Evolutionary conservation across 2,113 vertebrate genomes (phyloP), one percentile per base, ranked within the genome.

Genomic region (Laticauda laticaudata): DNA sequence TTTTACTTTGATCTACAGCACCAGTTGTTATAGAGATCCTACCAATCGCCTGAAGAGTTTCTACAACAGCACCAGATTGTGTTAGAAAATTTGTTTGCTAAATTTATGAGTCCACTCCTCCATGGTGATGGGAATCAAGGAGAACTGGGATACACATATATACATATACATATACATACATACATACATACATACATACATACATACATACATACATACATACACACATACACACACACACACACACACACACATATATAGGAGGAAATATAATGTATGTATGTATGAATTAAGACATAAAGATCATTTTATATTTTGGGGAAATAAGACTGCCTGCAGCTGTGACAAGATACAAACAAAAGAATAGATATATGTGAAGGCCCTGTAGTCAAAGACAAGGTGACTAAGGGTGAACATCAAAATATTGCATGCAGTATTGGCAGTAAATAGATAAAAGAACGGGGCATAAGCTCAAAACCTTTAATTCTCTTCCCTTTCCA

Each of bases 331-430:
- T 54, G 51, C 64, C 48, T 53, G 45, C 21, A 51, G 86, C 57
- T 51, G n/a, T 92, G 59, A 64, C 59, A 64, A 92, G 57, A 88
- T n/a, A 92, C 3, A 23, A n/a, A 34, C 51, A 20, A 45, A 81
- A 89, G 24, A 11, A 21, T 88, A 53, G 75, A 92, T 55, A 61
- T 55, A 55, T 14, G 43, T 61, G 91, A 92, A 94, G 95, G 94
- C 26, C 29, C 59, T 95, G 91, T 21, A 54, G 92, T 93, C 96
- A 92, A 88, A 94, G 93, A 95, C 87, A 87, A 91, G 54, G 87
- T 92, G 93, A 95, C 93, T 92, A 94, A 92, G 93, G 81, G 81
- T 92, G 92, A 94, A 94, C 93, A 93, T 51, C 93, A 95, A 95
- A 95, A 95, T 94, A 96, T 95, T 93, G 34, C 34, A 39, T 39